Conservation (phyloP, 1,140 invertebrate genomes). For the Brachionus calyciflorus region DNA sequence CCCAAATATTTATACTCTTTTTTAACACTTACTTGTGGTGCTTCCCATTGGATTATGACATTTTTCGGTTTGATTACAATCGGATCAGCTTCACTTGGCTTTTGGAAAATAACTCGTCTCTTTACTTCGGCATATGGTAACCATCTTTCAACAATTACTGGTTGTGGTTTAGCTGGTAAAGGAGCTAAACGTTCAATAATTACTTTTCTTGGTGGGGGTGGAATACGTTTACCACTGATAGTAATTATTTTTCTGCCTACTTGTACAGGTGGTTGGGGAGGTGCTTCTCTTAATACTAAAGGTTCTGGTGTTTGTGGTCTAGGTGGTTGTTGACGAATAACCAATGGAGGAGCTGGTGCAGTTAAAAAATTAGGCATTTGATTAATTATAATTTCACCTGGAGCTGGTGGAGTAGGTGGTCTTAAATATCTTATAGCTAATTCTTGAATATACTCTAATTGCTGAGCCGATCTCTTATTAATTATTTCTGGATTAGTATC, state of each 20-base stretch:
- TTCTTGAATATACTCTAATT: constrained; percentile 40
- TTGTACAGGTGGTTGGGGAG: constrained; percentile 1
- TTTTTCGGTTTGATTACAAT: not conserved
- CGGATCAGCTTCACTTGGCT: not conserved
- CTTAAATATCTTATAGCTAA: constrained; percentile 29
- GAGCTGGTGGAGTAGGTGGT: constrained; percentile 46
- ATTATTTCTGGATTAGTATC: constrained; percentile 21
- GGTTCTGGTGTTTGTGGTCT: constrained; percentile 37
- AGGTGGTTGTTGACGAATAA: constrained; percentile 32
- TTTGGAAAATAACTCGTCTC: constrained; percentile 34
- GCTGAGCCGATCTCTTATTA: not conserved
- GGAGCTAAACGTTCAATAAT: constrained; percentile 37
- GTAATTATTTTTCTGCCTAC: constrained; percentile 28
- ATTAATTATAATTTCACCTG: constrained; percentile 24
- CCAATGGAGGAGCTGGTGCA: constrained; percentile 19
- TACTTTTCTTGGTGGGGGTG: constrained; percentile 44
- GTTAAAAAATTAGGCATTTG: not conserved
- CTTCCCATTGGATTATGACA: constrained; percentile 46
- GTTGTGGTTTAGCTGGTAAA: constrained; percentile 41
- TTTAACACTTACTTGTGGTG: constrained; percentile 27
- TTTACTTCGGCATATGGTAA: constrained; percentile 40
- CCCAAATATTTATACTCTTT: constrained; percentile 36
- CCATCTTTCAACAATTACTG: constrained; percentile 46
- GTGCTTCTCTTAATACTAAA: constrained; percentile 29
- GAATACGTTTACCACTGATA: not conserved